These are phyloP conservation scores for Chiloscyllium punctatum DNA, from an alignment of 2,797 vertebrate genomes.

Conservation along the genomic window DNA sequence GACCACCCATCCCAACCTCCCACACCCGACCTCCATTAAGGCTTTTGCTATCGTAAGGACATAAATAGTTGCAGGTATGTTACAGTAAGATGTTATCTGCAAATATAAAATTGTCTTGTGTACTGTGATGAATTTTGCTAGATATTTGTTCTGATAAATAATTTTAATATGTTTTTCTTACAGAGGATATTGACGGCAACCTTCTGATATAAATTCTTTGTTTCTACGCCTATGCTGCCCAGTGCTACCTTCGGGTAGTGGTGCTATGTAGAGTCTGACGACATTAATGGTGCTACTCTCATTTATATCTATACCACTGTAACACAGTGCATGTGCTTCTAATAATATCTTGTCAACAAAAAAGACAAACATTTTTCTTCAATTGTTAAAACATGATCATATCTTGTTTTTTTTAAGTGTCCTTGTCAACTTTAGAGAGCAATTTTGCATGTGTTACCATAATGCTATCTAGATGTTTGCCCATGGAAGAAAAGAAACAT, in stretches of 20 bases:
- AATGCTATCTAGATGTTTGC: constrained; percentile 16
- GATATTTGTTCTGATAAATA: background rate
- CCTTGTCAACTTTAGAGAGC: background rate
- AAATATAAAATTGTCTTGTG: constrained; percentile 1
- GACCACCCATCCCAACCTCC: no score
- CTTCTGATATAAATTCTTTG: constrained; percentile 76
- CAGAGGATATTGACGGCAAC: constrained; percentile 96
- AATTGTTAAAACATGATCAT: background rate
- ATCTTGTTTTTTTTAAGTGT: background rate
- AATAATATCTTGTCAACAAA: constrained; percentile 26
- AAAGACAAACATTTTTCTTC: constrained; percentile 4
- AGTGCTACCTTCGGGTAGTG: constrained; percentile 66
- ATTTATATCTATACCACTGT: constrained; percentile 60
- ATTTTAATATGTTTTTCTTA: constrained; percentile 52
- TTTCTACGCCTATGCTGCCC: constrained; percentile 52
- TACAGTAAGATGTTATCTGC: background rate
- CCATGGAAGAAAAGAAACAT: background rate
- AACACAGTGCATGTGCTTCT: constrained; percentile 48
- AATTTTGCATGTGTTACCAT: constrained; percentile 27
- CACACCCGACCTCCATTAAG: background rate
- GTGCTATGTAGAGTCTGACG: constrained; percentile 80
- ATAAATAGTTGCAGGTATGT: background rate
- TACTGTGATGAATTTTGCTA: background rate
- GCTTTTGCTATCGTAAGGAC: background rate
- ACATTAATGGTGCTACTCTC: constrained; percentile 85